A percentile compares a stretch with the other conserved stretches of the same genome.
phyloP scores from a whole-genome alignment of 2,113 vertebrate species.

The Oncorhynchus mykiss region DNA sequence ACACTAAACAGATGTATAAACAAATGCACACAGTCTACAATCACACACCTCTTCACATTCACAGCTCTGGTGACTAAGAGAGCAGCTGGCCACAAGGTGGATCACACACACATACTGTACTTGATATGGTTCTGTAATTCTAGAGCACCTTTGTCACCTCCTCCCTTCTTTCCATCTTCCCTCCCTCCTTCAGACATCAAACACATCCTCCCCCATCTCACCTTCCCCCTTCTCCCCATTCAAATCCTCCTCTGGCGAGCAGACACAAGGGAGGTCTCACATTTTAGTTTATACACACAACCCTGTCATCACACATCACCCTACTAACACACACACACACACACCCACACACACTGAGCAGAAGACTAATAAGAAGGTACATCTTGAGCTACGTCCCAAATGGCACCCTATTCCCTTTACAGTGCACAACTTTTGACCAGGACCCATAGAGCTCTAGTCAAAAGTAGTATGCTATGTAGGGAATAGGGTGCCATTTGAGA shows the following conservation, averaged over 20 bases:
- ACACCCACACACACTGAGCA: not conserved
- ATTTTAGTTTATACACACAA: not conserved
- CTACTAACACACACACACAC: slow-evolving; percentile 6
- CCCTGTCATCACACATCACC: not conserved
- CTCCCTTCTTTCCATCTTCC: not conserved
- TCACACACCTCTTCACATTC: not conserved
- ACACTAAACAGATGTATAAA: not conserved
- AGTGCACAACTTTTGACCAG: no score
- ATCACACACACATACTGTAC: slow-evolving; percentile 1
- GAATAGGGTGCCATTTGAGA: no score
- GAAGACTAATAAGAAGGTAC: not conserved
- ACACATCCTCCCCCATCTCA: not conserved
- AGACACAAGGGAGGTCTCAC: not conserved
- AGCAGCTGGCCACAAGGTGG: slow-evolving; percentile 8
- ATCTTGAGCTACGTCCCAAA: no score
- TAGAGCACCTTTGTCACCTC: not conserved
- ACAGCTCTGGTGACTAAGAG: not conserved
- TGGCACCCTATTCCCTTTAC: no score
- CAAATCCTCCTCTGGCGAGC: not conserved
- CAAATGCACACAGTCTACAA: not conserved
- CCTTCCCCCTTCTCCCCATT: no score
- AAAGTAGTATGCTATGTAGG: no score
- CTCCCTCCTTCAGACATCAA: slow-evolving; percentile 9
- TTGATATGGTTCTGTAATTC: not conserved
- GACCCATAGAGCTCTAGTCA: no score